phyloP scores from a whole-genome alignment of 2,888 invertebrate genomes.

The Agrotis ipsilon region DNA sequence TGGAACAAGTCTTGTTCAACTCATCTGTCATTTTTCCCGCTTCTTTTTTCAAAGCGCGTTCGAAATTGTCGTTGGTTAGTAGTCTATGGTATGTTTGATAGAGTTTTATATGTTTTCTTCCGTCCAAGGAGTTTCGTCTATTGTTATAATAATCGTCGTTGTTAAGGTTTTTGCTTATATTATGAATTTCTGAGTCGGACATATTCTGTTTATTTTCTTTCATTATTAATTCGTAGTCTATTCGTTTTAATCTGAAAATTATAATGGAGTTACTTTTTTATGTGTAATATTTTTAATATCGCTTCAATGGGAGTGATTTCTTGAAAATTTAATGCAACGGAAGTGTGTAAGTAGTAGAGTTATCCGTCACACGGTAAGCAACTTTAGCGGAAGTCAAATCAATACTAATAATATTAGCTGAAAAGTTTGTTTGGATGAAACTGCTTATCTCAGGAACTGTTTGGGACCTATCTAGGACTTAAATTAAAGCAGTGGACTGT shows the following conservation, averaged over 20 bases:
- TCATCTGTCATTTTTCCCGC: slow-evolving; percentile 29
- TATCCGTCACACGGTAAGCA: too few species aligned
- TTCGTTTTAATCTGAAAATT: slow-evolving; percentile 68
- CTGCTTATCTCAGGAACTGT: too few species aligned
- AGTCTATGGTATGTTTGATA: slow-evolving; percentile 58
- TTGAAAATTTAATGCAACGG: too few species aligned
- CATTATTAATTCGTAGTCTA: slow-evolving; percentile 65
- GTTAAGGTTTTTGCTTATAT: slow-evolving; percentile 8
- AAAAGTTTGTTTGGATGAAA: too few species aligned
- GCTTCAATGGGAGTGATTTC: too few species aligned
- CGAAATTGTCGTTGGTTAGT: slow-evolving; percentile 49
- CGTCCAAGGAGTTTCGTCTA: slow-evolving; percentile 1
- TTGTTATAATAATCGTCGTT: neutral
- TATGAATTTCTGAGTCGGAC: neutral
- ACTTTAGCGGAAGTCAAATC: too few species aligned
- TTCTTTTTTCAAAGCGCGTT: slow-evolving; percentile 46
- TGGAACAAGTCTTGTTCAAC: slow-evolving; percentile 29
- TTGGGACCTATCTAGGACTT: too few species aligned
- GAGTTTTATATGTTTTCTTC: slow-evolving; percentile 15
- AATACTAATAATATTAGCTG: too few species aligned
- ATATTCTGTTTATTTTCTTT: slow-evolving; percentile 15
- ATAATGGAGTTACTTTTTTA: neutral
- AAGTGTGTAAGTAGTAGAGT: too few species aligned
- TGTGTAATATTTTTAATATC: too few species aligned
- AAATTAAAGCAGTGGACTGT: too few species aligned